Percentiles rank a stretch among this genome's conserved stretches.
Evolutionary conservation across 2,797 vertebrate species (phyloP).

Genomic region (Limosa lapponica): DNA sequence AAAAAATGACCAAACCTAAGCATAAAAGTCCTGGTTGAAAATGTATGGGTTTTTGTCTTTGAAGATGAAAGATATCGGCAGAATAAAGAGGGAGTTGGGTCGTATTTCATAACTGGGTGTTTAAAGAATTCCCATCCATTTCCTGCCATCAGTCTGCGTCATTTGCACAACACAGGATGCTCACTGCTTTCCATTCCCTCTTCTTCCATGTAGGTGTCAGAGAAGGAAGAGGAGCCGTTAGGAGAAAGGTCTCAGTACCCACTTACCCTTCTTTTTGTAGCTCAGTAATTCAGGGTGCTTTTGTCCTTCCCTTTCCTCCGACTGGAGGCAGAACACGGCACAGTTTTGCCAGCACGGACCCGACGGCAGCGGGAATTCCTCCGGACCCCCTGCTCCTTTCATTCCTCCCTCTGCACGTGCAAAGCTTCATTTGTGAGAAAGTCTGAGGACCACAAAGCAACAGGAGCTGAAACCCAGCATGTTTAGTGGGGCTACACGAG

Average conservation of each 20-base stretch:
- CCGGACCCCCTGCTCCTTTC: neutral
- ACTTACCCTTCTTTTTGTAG: neutral
- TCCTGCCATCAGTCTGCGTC: too few species aligned
- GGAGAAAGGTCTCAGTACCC: neutral
- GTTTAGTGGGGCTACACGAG: neutral
- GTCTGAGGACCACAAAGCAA: neutral
- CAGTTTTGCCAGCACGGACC: neutral
- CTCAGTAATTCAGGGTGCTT: neutral
- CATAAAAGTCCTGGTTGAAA: neutral
- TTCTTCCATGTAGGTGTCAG: neutral
- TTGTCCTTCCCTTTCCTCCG: neutral
- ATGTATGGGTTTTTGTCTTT: neutral
- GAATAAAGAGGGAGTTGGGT: neutral
- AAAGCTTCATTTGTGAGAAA: neutral
- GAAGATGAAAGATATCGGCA: neutral
- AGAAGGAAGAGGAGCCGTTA: neutral
- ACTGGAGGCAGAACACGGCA: neutral
- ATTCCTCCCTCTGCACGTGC: neutral
- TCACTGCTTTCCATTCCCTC: neutral
- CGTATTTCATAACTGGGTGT: neutral
- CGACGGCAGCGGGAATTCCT: fast-evolving
- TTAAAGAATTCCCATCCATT: neutral
- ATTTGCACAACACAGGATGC: neutral
- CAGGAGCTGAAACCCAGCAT: neutral
- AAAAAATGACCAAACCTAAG: neutral